phyloP scores from a whole-genome alignment of 2,113 vertebrate species.

The Scomber colias region DNA sequence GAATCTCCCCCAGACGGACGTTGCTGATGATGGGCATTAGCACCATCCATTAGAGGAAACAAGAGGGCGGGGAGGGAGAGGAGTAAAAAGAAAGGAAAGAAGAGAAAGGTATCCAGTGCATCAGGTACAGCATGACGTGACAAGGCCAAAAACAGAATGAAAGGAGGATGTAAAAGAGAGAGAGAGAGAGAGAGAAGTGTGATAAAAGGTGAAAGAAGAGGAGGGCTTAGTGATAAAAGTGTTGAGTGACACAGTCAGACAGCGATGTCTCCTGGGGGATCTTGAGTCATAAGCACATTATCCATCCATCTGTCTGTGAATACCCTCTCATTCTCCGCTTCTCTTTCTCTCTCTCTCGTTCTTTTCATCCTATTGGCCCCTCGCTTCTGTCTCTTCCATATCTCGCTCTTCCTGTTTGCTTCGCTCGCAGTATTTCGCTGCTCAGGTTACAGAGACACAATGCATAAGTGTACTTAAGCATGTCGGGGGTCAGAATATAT shows the following conservation, averaged over 20 bases:
- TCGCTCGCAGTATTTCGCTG: conserved; percentile 12
- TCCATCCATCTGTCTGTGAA: conserved; percentile 64
- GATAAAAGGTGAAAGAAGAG: conserved; percentile 30
- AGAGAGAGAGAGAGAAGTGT: not conserved
- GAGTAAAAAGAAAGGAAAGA: not conserved
- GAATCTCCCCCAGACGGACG: conserved; percentile 51
- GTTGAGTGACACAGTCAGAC: conserved; percentile 58
- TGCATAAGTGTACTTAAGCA: not conserved
- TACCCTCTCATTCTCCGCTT: conserved; percentile 28
- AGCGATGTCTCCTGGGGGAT: conserved; percentile 55
- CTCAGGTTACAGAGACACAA: conserved; percentile 65
- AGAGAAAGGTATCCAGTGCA: not conserved
- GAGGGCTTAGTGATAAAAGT: conserved; percentile 33
- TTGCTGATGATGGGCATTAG: conserved; percentile 56
- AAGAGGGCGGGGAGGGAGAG: not conserved
- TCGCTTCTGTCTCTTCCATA: conserved; percentile 10
- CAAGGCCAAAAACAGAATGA: conserved; percentile 14
- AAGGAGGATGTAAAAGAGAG: conserved; percentile 8
- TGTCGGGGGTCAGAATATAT: conserved; percentile 9
- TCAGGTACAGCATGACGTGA: not conserved
- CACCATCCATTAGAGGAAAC: conserved; percentile 64
- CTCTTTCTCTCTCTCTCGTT: conserved; percentile 8
- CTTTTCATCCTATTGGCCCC: conserved; percentile 8
- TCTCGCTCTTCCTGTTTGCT: conserved; percentile 23
- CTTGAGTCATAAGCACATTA: conserved; percentile 67